These are phyloP conservation scores for Pterois miles DNA, from an alignment of 2,797 vertebrate species.

Conservation along the genomic window DNA sequence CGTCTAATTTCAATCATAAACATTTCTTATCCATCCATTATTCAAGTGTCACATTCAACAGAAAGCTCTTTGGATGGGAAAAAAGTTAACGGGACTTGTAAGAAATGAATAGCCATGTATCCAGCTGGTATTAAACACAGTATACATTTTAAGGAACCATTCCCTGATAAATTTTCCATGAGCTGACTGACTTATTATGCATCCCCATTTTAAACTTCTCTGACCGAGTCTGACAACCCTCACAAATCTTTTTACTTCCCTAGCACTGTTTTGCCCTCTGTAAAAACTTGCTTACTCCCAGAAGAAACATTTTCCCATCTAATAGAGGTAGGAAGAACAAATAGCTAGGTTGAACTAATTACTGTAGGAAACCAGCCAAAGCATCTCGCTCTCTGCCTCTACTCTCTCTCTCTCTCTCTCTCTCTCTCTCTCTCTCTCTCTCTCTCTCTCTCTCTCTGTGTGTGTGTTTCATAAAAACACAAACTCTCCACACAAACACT, in stretches of 20 bases:
- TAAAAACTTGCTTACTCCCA: constrained; percentile 66
- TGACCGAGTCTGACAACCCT: constrained; percentile 21
- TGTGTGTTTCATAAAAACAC: background rate
- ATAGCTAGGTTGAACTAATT: constrained; percentile 77
- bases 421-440: constrained; percentile 32
- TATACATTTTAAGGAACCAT: background rate
- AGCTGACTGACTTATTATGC: background rate
- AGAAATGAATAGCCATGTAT: background rate
- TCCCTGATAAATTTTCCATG: background rate
- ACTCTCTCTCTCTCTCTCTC: constrained; percentile 32
- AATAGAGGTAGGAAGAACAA: constrained; percentile 68
- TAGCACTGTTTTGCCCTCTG: constrained; percentile 54
- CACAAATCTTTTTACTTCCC: constrained; percentile 30
- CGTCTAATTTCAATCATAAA: background rate
- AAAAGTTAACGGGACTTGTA: background rate
- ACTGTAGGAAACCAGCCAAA: constrained; percentile 74
- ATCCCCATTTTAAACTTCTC: background rate
- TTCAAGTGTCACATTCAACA: background rate
- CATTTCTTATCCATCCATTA: background rate
- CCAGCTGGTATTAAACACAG: background rate
- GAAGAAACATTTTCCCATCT: constrained; percentile 69
- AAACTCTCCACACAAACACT: constrained; percentile 2
- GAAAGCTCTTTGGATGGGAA: background rate
- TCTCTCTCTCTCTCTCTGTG: constrained; percentile 1
- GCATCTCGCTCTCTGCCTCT: constrained; percentile 50